phyloP scores from a whole-genome alignment of 2,888 invertebrate genomes.

The Drosophila cracens region DNA sequence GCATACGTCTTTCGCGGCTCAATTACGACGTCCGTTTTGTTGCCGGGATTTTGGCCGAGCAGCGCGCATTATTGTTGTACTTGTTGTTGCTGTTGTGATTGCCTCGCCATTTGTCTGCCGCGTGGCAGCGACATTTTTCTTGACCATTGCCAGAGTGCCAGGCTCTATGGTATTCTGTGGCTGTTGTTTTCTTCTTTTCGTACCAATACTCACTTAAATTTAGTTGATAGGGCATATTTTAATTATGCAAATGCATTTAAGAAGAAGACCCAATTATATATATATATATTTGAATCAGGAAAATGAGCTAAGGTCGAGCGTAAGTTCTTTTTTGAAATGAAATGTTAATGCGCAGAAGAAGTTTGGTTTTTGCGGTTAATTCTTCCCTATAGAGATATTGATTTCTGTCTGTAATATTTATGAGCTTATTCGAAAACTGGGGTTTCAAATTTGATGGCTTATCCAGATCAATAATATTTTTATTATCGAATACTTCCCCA shows the following conservation, averaged over 20 bases:
- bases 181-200: not conserved
- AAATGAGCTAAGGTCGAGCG: not conserved
- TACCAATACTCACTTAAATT: not conserved
- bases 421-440: not conserved
- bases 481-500: not conserved
- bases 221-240: not conserved
- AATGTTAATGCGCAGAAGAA: too few relatives aligned
- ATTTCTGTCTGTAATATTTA: not conserved
- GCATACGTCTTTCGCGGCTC: slow-evolving; percentile 74
- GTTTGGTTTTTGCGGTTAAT: too few relatives aligned
- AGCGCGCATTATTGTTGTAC: slow-evolving; percentile 29
- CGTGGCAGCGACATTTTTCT: slow-evolving; percentile 77
- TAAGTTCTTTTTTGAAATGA: not conserved
- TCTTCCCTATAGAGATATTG: not conserved
- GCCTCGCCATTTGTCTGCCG: slow-evolving; percentile 60
- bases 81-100: slow-evolving; percentile 21
- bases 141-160: slow-evolving; percentile 58
- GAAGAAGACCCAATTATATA: not conserved
- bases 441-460: too few relatives aligned
- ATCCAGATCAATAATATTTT: not conserved
- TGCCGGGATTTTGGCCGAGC: slow-evolving; percentile 56
- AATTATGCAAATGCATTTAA: not conserved
- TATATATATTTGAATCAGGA: not conserved
- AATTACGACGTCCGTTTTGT: slow-evolving; percentile 74
- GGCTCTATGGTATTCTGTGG: slow-evolving; percentile 16